Evolutionary conservation across 2,113 vertebrate species (phyloP).

Genomic region (Gavia stellata): DNA sequence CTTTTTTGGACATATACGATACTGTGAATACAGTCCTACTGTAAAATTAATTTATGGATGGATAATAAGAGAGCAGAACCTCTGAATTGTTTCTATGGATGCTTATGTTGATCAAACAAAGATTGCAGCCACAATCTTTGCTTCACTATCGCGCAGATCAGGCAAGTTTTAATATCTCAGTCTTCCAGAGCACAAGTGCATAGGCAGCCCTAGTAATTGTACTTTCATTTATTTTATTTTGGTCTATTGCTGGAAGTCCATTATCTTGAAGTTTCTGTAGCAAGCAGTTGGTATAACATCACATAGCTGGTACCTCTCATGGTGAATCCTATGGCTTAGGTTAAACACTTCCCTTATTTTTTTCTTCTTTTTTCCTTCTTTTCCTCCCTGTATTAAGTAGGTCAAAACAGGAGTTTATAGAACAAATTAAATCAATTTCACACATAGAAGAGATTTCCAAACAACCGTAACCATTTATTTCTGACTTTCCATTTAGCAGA

Average conservation of each 20-base stretch:
- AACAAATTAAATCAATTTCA: conserved; percentile 21
- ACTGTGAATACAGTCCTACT: neutral
- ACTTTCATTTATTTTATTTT: neutral
- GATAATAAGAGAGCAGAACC: neutral
- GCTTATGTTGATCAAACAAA: neutral
- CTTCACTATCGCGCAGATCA: neutral
- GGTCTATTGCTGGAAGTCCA: neutral
- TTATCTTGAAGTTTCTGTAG: neutral
- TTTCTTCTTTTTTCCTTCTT: neutral
- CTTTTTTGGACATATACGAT: neutral
- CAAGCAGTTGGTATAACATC: neutral
- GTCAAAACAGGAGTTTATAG: neutral
- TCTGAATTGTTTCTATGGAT: neutral
- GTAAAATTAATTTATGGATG: neutral
- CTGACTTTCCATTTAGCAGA: conserved; percentile 1
- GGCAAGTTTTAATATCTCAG: neutral
- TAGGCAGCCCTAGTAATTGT: neutral
- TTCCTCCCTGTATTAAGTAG: neutral
- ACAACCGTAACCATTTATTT: neutral
- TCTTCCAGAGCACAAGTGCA: neutral
- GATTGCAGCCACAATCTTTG: neutral
- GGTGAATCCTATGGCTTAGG: neutral
- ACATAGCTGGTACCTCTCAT: neutral
- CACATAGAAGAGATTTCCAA: neutral
- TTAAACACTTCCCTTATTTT: neutral